Evolutionary conservation across 2,113 vertebrate genomes (phyloP).

Genomic region (Anhinga anhinga): DNA sequence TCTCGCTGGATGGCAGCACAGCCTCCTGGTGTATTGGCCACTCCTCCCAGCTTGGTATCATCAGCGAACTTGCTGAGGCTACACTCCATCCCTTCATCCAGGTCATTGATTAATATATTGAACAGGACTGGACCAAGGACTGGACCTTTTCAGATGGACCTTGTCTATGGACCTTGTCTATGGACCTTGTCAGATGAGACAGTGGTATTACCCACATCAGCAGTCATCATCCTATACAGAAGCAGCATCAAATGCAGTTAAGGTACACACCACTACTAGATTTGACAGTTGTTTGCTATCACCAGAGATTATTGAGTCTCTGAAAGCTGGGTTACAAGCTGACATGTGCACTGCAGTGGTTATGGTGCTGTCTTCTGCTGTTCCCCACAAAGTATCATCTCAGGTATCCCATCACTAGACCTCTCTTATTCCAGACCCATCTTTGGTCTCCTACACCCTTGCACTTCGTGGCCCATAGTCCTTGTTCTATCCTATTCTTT

Average conservation of each 20-base stretch:
- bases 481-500: neutral
- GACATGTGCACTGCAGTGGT: neutral
- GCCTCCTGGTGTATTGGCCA: too few relatives aligned
- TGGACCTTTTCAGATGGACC: neutral
- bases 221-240: neutral
- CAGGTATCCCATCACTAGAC: neutral
- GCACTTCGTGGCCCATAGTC: rapidly evolving
- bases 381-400: neutral
- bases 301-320: neutral
- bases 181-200: neutral
- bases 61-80: too few relatives aligned
- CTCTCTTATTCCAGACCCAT: neutral
- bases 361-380: neutral
- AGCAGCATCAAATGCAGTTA: neutral
- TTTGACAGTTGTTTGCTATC: neutral
- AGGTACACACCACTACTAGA: neutral
- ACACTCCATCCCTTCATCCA: too few relatives aligned
- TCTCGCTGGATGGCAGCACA: too few relatives aligned
- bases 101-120: too few relatives aligned
- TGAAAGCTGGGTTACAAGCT: neutral
- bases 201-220: neutral
- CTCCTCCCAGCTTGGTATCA: too few relatives aligned
- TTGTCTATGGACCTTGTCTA: too few relatives aligned
- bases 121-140: too few relatives aligned
- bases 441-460: neutral